Evolutionary conservation across 1,140 invertebrate genomes (phyloP), one percentile per base, ranked within the genome.

Genomic region (Apis cerana): DNA sequence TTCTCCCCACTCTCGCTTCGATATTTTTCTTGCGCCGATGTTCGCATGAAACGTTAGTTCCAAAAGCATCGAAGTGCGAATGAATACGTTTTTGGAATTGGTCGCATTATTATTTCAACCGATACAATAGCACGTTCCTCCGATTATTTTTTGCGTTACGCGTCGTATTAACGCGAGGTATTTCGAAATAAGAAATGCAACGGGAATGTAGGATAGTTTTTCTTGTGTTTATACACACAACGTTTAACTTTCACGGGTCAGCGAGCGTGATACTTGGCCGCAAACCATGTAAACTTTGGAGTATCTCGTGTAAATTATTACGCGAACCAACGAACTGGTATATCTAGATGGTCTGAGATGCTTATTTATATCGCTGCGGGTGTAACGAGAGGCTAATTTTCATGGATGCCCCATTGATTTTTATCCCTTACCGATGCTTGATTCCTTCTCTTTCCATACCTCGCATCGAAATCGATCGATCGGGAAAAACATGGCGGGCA

Each of bases 291-390:
- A 33, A 33, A 64, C 75, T 58, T 48, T 17, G 33, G 33, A 59
- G 61, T 71, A 79, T 50, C 33, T 56, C 19, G 61, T 59, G 67
- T 43, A 54, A 78, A 78, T 78, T 78, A 58, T 78, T 69, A 58
- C 54, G 48, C 74, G 43, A 65, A 19, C 10, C 43, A 62, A 11
- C 72, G 27, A 50, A 48, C 74, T 61, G 27, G 54, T 76, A n/a
- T 52, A 48, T n/a, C 62, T 23, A 19, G 2, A 33, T 43, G 17
- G 3, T 15, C 4, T 15, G 8, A 15, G 17, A 8, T 64, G 27
- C 15, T 64, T 64, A 64, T 64, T 64, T 64, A 64, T 64, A 23
- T 8, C 9, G 48, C 50, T 27, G n/a, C 11, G 50, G 11, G 21
- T 23, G 48, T 43, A 48, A 59, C 33, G 21, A 27, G 23, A 62